Percentiles rank a stretch among this genome's conserved stretches.
phyloP scores from a whole-genome alignment of 1,140 invertebrate species.

The Charaxes varanes region DNA sequence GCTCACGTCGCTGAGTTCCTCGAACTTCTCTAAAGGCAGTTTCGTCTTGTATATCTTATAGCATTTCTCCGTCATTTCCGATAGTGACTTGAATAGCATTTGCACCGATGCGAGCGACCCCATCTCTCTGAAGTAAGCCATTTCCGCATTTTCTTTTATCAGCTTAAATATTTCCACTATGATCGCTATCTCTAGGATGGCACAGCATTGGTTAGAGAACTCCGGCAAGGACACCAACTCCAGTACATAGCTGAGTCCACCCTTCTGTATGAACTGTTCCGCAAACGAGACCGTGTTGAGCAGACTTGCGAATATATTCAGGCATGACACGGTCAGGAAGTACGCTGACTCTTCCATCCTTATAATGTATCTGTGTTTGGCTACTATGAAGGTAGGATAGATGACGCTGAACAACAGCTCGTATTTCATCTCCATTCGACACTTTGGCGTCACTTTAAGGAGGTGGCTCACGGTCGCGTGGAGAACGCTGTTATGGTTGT shows the following conservation, averaged over 20 bases:
- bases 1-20: conserved; percentile 41
- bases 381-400: conserved; percentile 76
- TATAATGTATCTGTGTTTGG: conserved; percentile 68
- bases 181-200: conserved; percentile 77
- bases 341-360: conserved; percentile 66
- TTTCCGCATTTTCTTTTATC: conserved; percentile 48
- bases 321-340: conserved; percentile 76
- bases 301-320: conserved; percentile 77
- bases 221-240: conserved; percentile 69
- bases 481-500: conserved; percentile 75
- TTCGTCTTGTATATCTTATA: conserved; percentile 51
- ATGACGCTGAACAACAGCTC: conserved; percentile 77
- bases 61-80: conserved; percentile 63
- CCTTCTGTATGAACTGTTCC: conserved; percentile 75
- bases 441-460: conserved; percentile 74
- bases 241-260: conserved; percentile 74
- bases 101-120: conserved; percentile 61
- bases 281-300: conserved; percentile 74
- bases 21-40: conserved; percentile 36
- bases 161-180: conserved; percentile 76
- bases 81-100: conserved; percentile 73
- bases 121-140: conserved; percentile 49
- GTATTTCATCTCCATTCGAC: conserved; percentile 71
- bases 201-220: conserved; percentile 77
- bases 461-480: conserved; percentile 76